Evolutionary conservation across 2,888 invertebrate genomes (phyloP), one percentile per base, ranked within the genome.

Genomic region (Dolichopus griseipennis): DNA sequence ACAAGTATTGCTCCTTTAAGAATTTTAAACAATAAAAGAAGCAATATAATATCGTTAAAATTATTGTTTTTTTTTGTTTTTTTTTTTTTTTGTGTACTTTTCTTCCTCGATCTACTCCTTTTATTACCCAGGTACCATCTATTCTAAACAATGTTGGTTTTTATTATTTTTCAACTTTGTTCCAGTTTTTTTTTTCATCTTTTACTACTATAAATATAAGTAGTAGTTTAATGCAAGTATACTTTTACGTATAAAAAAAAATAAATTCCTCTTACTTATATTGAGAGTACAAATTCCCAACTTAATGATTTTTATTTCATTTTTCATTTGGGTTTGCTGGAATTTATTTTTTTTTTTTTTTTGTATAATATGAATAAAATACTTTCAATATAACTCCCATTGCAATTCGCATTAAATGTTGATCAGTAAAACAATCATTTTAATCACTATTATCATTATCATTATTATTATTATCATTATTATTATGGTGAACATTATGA

Each of bases 1-100:
- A 52, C 52, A 52, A 52, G 18, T 52, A 52, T 52, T 52, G 52
- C 52, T 52, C 52, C 52, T 52, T 52, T 52, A 52, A 52, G 52
- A 18, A 52, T 52, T 52, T 52, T 18, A 52, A 52, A 52, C 18
- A 18, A 52, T 52, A 52, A 52, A 15, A 52, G 15, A 18, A 41
- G 41, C 41, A 41, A 15, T 12, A 41, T 5, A 41, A 52, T 12
- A 15, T 15, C 15, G 52, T 52, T 52, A 52, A 52, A 18, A 52
- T 52, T 9, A 52, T 52, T 43, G 43, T 43, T 43, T 52, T 52
- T 3, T 52, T 18, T n/a, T 52, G 9, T n/a, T n/a, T 52, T 12
- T 43, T 15, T 9, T 34, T 34, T 34, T 34, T 37, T 4, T 37
- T 37, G 37, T 27, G 9, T 41, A 4, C 41, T n/a, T 41, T 41